Percentiles rank a stretch among this genome's conserved stretches.
Conservation (phyloP, 2,797 vertebrate species). For the Poecilia velifera region DNA sequence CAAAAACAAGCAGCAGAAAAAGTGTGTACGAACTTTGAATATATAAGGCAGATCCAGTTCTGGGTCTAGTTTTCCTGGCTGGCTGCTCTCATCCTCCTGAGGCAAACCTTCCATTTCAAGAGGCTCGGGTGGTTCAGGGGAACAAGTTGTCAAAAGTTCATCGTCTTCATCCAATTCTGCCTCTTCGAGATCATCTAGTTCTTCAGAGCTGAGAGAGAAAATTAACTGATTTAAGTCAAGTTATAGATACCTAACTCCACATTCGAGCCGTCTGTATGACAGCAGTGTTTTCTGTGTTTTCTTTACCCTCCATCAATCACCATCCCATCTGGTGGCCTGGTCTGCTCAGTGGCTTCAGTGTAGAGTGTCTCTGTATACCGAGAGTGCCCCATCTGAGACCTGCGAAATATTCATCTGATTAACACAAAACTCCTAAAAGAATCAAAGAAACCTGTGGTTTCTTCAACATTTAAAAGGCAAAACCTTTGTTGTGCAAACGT, state of each 20-base stretch:
- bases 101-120: conserved; percentile 42
- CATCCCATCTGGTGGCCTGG: conserved; percentile 45
- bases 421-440: neutral
- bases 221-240: neutral
- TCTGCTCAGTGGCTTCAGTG: conserved; percentile 58
- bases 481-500: neutral
- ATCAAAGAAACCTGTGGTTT: neutral
- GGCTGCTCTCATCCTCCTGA: conserved; percentile 40
- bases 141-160: conserved; percentile 31
- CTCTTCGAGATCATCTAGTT: conserved; percentile 8
- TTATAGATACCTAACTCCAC: neutral
- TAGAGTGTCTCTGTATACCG: conserved; percentile 68
- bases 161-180: conserved; percentile 28
- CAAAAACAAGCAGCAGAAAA: neutral
- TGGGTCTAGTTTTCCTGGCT: conserved; percentile 58
- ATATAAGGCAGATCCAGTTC: conserved; percentile 66
- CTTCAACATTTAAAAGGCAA: neutral
- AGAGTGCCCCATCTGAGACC: conserved; percentile 52
- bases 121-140: conserved; percentile 70
- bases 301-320: conserved; percentile 52
- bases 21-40: conserved; percentile 62
- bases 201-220: conserved; percentile 37
- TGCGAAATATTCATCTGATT: conserved; percentile 29
- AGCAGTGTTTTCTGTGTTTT: neutral
- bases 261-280: neutral